Base-by-base conservation (phyloP, 1,140 invertebrate species). In the Lepidurus packardi region DNA sequence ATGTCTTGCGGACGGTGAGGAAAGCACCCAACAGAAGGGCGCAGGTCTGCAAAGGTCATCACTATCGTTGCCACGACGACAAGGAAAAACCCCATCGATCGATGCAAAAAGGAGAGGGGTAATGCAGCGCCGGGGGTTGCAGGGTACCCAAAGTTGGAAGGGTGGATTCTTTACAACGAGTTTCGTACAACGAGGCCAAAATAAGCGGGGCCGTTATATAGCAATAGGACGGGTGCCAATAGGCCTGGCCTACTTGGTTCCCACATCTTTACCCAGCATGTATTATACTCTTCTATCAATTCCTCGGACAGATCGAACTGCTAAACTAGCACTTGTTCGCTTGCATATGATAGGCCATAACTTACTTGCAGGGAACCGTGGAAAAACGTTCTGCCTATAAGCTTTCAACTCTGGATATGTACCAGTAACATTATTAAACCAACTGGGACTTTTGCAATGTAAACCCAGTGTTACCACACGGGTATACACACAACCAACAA, bases 1-100 rank as follows among this genome's bases (percentile, higher is more conserved):
- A 16, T 13, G 8, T 21, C 53, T 65, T 65, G 53, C 53, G 53
- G 53, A n/a, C 16, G 16, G 53, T 65, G 53, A 65, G 53, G 53
- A 13, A 65, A 65, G 53, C 53, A 65, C 4, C 53, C 16, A n/a
- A 65, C 16, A 65, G 7, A 7, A 65, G 53, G 53, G 53, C 53
- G 53, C 53, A 65, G 53, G 53, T 65, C 53, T 65, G 53, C 53
- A 65, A 65, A 65, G 53, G 53, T 65, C 53, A 65, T 65, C 53
- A 65, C 53, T 65, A 65, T 65, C 53, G 53, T 65, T 65, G 53
- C 53, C 53, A 65, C 53, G 53, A 65, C 53, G 53, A 65, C 53
- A 65, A 65, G 53, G 53, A 65, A 65, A 65, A 65, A 65, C 53
- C 53, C 53, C 53, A 65, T 65, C 53, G 53, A 65, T 65, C 53